Evolutionary conservation across 2,113 vertebrate genomes (phyloP).

Genomic region (Larimichthys polyactis): DNA sequence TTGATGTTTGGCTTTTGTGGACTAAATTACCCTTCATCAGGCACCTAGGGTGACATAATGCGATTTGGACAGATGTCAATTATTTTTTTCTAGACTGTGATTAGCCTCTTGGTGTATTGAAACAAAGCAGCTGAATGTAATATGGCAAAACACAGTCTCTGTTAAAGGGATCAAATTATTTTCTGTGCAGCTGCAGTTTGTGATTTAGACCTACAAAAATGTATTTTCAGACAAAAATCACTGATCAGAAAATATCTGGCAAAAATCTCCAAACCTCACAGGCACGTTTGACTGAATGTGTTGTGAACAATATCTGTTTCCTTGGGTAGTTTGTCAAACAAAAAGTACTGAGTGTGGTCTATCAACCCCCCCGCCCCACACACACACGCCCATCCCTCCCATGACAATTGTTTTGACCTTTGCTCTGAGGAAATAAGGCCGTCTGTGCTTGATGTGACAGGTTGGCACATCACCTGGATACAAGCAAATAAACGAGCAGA

Average conservation of each 20-base stretch:
- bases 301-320: slow-evolving; percentile 28
- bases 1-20: neutral
- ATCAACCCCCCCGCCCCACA: neutral
- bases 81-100: neutral
- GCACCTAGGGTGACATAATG: neutral
- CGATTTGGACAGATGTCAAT: neutral
- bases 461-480: slow-evolving; percentile 83
- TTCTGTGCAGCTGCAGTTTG: neutral
- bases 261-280: neutral
- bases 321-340: slow-evolving; percentile 46
- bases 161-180: neutral
- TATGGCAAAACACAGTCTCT: neutral
- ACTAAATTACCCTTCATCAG: neutral
- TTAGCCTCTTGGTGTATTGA: neutral
- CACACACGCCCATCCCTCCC: slow-evolving; percentile 46
- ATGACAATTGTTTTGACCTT: slow-evolving; percentile 78
- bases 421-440: slow-evolving; percentile 78
- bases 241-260: neutral
- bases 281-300: slow-evolving; percentile 9
- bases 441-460: slow-evolving; percentile 79
- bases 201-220: neutral
- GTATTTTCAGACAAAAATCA: neutral
- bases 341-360: slow-evolving; percentile 46
- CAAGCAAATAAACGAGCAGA: slow-evolving; percentile 77
- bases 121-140: neutral